Evolutionary conservation across 2,888 invertebrate genomes (phyloP).

Genomic region (Drosophila rellima): DNA sequence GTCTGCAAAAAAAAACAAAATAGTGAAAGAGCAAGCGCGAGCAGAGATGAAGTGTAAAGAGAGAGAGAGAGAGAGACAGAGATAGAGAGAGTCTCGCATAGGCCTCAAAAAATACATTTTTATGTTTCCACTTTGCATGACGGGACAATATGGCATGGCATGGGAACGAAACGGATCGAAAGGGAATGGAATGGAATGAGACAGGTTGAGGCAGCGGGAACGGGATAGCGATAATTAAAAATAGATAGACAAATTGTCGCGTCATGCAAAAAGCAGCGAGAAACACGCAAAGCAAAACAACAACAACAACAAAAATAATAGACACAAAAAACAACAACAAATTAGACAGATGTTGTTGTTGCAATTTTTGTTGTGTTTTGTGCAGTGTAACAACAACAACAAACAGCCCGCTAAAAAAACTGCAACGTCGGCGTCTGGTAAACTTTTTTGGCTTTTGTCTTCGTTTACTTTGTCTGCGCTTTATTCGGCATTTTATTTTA

Average conservation of each 20-base stretch:
- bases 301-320: conserved; percentile 20
- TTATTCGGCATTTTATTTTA: conserved; percentile 56
- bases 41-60: neutral
- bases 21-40: neutral
- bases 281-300: conserved; percentile 30
- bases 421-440: conserved; percentile 65
- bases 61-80: conserved; percentile 7
- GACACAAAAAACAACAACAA: conserved; percentile 32
- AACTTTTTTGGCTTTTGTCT: conserved; percentile 44
- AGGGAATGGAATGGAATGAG: conserved; percentile 40
- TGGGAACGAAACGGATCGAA: conserved; percentile 5
- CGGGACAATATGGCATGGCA: conserved; percentile 15
- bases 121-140: conserved; percentile 39
- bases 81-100: conserved; percentile 40
- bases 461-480: conserved; percentile 49
- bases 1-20: conserved; percentile 52
- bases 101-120: conserved; percentile 66
- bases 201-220: conserved; percentile 30
- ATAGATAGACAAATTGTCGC: conserved; percentile 83
- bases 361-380: conserved; percentile 37
- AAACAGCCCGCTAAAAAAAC: conserved; percentile 43
- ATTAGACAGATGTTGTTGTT: conserved; percentile 33
- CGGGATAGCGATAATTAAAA: conserved; percentile 66
- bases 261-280: conserved; percentile 68
- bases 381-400: conserved; percentile 23